Evolutionary conservation across 2,797 vertebrate genomes (phyloP).

Genomic region (Crax fasciolata): DNA sequence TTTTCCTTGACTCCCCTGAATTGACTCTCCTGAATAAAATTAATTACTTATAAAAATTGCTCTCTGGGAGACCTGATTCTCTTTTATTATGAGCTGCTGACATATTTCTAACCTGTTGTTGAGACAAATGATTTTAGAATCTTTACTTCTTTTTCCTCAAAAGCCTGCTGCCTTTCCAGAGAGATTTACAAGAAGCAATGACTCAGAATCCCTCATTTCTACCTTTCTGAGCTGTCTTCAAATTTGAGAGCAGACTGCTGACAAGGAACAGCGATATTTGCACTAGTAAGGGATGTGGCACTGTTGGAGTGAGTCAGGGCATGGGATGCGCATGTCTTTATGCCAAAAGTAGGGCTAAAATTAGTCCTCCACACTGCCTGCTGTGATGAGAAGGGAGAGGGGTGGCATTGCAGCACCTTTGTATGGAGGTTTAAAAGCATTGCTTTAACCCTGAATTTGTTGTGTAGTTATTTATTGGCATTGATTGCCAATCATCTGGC

Average conservation of each 20-base stretch:
- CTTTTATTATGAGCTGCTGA: not conserved
- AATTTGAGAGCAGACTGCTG: not conserved
- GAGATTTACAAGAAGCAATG: not conserved
- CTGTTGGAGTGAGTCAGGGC: not conserved
- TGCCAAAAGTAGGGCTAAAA: not conserved
- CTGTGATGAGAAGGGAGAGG: not conserved
- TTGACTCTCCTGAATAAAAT: not conserved
- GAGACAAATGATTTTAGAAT: not conserved
- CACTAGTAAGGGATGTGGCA: not conserved
- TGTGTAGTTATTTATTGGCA: not conserved
- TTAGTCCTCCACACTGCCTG: not conserved
- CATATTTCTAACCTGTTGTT: slow-evolving; percentile 6
- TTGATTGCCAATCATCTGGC: not conserved
- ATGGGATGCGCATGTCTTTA: rapidly evolving
- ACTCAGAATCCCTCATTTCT: not conserved
- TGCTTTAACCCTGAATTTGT: not conserved
- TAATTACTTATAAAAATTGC: not conserved
- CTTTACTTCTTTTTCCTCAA: not conserved
- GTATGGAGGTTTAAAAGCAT: not conserved
- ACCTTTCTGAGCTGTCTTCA: not conserved
- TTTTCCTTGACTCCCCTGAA: not conserved
- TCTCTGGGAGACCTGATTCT: not conserved
- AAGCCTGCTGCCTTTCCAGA: not conserved
- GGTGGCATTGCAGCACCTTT: not conserved
- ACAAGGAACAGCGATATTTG: not conserved